Base-by-base conservation (phyloP, 2,797 vertebrate genomes). In the Varecia variegata region DNA sequence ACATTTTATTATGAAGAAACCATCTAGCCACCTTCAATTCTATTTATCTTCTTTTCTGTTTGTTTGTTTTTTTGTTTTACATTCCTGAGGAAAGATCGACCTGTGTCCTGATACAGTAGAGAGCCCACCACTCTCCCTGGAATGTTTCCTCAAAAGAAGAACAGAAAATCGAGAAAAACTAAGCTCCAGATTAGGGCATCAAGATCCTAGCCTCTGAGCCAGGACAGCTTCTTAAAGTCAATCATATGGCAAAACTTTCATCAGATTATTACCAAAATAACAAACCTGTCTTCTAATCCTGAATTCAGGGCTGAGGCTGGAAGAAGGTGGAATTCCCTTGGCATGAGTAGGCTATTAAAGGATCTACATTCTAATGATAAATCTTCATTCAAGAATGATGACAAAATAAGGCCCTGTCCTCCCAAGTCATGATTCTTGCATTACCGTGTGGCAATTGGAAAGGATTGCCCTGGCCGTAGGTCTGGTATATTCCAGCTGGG, bases 381-480 rank as follows among this genome's bases (percentile, higher is more conserved):
- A 96, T 97, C 73, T 96, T 96, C 56, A 79, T 82, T 47, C n/a
- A 77, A 82, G 94, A 93, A 92, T 65, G 27, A 94, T 83, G 88
- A 93, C 81, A 96, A 97, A 92, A 97, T 82, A 91, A 94, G 35
- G n/a, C 47, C 83, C 40, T 96, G 45, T 94, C 88, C 76, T 97
- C 89, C 65, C 81, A 93, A 97, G 65, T 13, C 9, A 8, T 85
- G 82, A 81, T 94, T 86, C 92, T 84, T 88, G n/a, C 30, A 96
- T 82, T 92, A 82, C 27, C 40, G 77, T 1, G 6, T 77, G 25
- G 21, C 88, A 92, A 95, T 86, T 90, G 85, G 80, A 96, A 95
- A 94, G 88, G 68, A 94, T 90, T 79, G 13, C 47, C 77, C 81
- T 95, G 80, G 18, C 15, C 47, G 5, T 76, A 73, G 70, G 47